phyloP scores from a whole-genome alignment of 2,113 vertebrate species.

The Dromiciops gliroides region DNA sequence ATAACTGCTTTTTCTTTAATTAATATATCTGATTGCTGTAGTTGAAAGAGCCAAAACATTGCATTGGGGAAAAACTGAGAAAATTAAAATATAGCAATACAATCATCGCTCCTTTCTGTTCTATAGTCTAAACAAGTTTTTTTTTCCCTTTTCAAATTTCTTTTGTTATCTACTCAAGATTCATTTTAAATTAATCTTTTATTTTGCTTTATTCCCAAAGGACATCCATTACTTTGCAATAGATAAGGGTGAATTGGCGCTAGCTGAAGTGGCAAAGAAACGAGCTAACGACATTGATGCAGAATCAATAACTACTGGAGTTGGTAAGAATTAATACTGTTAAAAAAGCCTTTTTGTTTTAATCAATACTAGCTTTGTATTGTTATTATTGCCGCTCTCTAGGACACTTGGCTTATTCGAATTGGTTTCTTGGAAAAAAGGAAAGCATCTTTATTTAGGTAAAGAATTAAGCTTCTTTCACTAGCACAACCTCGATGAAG shows the following conservation, averaged over 20 bases:
- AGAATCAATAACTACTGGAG: conserved; percentile 86
- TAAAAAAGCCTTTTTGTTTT: conserved; percentile 80
- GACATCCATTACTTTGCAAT: conserved; percentile 98
- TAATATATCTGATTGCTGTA: conserved; percentile 50
- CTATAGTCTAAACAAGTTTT: conserved; percentile 82
- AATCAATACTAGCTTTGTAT: conserved; percentile 83
- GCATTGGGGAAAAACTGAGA: conserved; percentile 66
- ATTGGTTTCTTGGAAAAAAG: conserved; percentile 68
- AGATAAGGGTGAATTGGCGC: conserved; percentile 96
- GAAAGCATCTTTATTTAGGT: conserved; percentile 42
- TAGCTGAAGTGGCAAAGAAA: conserved; percentile 96
- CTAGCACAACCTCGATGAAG: conserved; percentile 40
- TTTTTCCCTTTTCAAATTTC: conserved; percentile 81
- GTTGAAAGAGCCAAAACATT: conserved; percentile 73
- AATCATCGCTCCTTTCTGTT: conserved; percentile 80
- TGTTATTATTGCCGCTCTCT: conserved; percentile 78
- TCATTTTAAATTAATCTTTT: conserved; percentile 93
- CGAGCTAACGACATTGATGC: conserved; percentile 94
- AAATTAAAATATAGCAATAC: conserved; percentile 81
- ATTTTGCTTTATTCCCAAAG: conserved; percentile 95
- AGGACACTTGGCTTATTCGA: conserved; percentile 70
- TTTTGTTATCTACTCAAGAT: conserved; percentile 91
- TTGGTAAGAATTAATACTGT: conserved; percentile 87
- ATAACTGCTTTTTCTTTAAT: conserved; percentile 37
- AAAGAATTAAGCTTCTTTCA: conserved; percentile 65